phyloP scores from a whole-genome alignment of 2,113 vertebrate genomes.

The Oryzias javanicus region DNA sequence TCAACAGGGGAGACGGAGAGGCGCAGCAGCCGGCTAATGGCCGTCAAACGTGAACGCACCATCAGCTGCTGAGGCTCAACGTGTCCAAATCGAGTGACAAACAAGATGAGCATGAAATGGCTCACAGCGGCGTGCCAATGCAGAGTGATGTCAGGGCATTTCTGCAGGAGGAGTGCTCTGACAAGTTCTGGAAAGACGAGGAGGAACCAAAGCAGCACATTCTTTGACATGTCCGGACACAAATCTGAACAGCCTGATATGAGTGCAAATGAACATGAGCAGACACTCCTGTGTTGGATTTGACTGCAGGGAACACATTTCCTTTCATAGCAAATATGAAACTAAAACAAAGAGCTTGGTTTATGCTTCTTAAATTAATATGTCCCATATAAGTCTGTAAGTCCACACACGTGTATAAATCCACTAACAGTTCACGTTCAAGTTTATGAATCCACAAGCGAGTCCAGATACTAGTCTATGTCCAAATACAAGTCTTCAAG shows the following conservation, averaged over 20 bases:
- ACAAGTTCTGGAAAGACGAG: constrained; percentile 15
- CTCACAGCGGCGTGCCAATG: constrained; percentile 1
- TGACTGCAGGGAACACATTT: too few species aligned
- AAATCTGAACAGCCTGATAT: constrained; percentile 9
- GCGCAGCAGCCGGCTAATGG: constrained; percentile 31
- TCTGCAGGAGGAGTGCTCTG: constrained; percentile 12
- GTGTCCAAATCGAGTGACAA: constrained; percentile 31
- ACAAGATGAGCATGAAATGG: constrained; percentile 27
- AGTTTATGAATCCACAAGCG: too few species aligned
- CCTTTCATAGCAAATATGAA: too few species aligned
- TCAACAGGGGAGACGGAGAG: constrained; percentile 21
- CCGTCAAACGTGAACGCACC: constrained; percentile 44
- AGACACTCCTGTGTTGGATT: not conserved
- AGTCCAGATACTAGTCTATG: too few species aligned
- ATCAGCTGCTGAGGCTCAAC: constrained; percentile 26
- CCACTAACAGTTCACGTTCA: too few species aligned
- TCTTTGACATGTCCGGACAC: constrained; percentile 33
- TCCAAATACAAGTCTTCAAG: too few species aligned
- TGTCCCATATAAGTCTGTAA: too few species aligned
- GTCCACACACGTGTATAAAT: too few species aligned
- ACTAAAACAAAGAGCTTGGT: too few species aligned
- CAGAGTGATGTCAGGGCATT: constrained; percentile 19
- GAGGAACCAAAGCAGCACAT: constrained; percentile 22
- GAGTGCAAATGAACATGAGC: constrained; percentile 5
- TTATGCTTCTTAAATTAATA: too few species aligned